Evolutionary conservation across 1,140 invertebrate species (phyloP), one percentile per base, ranked within the genome.

Genomic region (Gonatopus flavifemur): DNA sequence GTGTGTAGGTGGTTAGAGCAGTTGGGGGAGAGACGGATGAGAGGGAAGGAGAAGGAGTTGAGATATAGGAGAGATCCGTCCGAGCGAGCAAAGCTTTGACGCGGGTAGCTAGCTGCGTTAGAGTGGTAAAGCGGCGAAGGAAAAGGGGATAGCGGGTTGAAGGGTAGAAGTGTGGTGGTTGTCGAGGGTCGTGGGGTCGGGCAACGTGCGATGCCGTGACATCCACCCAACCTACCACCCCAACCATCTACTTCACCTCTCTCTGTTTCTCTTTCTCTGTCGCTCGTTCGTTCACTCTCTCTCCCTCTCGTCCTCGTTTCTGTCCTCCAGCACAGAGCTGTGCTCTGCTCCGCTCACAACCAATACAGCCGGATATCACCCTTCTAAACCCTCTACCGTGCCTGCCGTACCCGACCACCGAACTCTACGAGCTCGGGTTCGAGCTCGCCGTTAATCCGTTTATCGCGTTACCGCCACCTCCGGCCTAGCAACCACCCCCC

Each of bases 391-490:
- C 33, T 6, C 16, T 40, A 43, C 37, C 57, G 51, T 43, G 38
- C 53, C 54, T 52, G 50, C 52, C 58, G 54, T 52, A 49, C 57
- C 48, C 55, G 43, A 62, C 58, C 55, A 50, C 58, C 51, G 59
- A 60, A 62, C 66, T n/a, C n/a, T 66, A 62, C 58, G 60, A 54
- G 66, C 69, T 67, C 69, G 60, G 66, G 62, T 69, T 67, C 66
- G 66, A 67, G 64, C 62, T 70, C 63, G 66, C 66, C 67, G 70
- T 73, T 73, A 73, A 71, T 73, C 70, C 67, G 70, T 73, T 73
- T 73, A 73, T 73, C 70, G 69, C 70, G 69, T 73, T 73, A 71
- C 70, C 59, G 70, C 69, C 70, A 69, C 69, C 66, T 61, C 65
- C 69, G 62, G 62, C 62, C 64, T 59, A 64, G 66, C 64, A 58